Conservation (phyloP, 2,113 vertebrate genomes). For the Physeter macrocephalus region DNA sequence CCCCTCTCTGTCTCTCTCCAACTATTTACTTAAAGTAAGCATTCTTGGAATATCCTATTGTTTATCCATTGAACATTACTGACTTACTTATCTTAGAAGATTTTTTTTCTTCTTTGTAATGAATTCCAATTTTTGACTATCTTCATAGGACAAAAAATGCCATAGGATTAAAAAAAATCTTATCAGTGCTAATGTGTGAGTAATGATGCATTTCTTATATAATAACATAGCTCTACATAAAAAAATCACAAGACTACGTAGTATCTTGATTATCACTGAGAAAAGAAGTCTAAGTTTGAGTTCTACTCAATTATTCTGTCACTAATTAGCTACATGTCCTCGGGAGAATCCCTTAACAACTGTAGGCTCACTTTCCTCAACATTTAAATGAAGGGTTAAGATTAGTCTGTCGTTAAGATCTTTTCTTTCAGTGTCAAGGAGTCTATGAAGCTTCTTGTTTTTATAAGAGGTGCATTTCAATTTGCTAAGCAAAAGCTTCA, state of each 20-base stretch:
- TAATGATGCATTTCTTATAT: slow-evolving; percentile 53
- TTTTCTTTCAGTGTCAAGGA: neutral
- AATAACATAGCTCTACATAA: slow-evolving; percentile 47
- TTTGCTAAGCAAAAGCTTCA: slow-evolving; percentile 63
- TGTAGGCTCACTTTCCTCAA: neutral
- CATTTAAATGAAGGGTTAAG: neutral
- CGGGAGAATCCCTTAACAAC: neutral
- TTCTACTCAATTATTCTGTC: neutral
- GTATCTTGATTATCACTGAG: slow-evolving; percentile 17
- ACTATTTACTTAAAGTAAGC: neutral
- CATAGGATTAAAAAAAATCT: slow-evolving; percentile 44
- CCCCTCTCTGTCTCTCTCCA: neutral
- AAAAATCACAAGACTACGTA: slow-evolving; percentile 28
- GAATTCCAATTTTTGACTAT: slow-evolving; percentile 4
- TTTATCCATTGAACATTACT: slow-evolving; percentile 27
- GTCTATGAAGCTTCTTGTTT: neutral
- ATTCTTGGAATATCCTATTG: neutral
- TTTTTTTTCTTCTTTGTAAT: slow-evolving; percentile 37
- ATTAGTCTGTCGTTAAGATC: neutral
- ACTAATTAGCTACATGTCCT: neutral
- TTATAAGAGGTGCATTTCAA: slow-evolving; percentile 42
- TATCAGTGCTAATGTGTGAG: neutral
- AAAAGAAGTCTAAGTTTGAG: slow-evolving; percentile 30
- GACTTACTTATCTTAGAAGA: neutral
- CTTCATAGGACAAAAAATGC: neutral